A percentile compares a stretch with the other conserved stretches of the same genome.
phyloP scores from a whole-genome alignment of 2,113 vertebrate species.

The Dicaeum eximium region DNA sequence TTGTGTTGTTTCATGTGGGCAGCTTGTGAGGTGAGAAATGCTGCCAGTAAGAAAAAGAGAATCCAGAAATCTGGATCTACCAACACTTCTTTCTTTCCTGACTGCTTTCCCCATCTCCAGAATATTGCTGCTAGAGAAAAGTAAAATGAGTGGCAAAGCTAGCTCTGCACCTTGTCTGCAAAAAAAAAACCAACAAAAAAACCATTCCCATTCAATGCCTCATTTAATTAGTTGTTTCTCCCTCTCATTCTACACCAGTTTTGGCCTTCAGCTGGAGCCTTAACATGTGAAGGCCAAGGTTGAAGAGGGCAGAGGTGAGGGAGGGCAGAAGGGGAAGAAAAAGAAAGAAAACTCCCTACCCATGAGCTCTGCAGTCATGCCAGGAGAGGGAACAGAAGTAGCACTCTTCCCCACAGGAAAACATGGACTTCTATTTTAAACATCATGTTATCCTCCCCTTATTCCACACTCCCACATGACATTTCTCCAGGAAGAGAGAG shows the following conservation, averaged over 20 bases:
- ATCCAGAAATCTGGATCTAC: background rate
- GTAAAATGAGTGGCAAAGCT: background rate
- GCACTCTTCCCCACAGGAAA: background rate
- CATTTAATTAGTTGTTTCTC: background rate
- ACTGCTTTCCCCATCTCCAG: background rate
- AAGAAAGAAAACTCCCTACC: background rate
- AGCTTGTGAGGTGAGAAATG: background rate
- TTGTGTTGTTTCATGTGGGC: background rate
- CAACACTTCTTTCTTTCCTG: background rate
- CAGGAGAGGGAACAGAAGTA: background rate
- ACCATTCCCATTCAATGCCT: background rate
- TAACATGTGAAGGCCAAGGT: background rate
- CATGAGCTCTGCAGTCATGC: background rate
- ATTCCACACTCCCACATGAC: background rate
- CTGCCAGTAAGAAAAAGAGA: background rate
- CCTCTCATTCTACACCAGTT: background rate
- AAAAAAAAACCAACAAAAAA: background rate
- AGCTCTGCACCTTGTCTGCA: background rate
- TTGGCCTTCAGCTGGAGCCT: background rate
- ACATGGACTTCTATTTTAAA: background rate
- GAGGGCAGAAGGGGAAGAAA: background rate
- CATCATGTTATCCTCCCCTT: background rate
- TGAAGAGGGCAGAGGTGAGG: background rate
- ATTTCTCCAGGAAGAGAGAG: background rate
- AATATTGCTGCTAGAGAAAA: constrained; percentile 10